Conservation (phyloP, 2,888 invertebrate genomes). For the Eurois occulta region DNA sequence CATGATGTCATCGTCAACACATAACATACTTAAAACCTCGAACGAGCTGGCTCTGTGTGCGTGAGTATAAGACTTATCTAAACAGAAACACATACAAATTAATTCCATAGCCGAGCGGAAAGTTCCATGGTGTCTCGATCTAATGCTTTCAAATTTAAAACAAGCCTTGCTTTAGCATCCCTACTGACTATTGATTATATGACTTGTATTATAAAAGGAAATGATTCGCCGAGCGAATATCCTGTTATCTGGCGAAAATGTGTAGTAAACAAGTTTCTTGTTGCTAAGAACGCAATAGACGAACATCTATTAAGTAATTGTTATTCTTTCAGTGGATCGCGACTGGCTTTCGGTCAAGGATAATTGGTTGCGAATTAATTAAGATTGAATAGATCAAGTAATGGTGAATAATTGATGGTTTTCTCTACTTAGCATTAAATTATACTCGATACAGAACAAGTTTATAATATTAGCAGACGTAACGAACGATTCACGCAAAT, state of each 20-base stretch:
- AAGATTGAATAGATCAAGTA: constrained; percentile 48
- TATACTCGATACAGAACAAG: constrained; percentile 18
- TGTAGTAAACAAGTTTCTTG: constrained; percentile 72
- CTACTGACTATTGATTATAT: constrained; percentile 71
- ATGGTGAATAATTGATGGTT: constrained; percentile 34
- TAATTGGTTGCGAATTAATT: constrained; percentile 67
- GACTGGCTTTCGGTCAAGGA: constrained; percentile 79
- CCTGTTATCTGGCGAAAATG: constrained; percentile 68
- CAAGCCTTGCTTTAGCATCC: constrained; percentile 68
- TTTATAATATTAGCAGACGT: constrained; percentile 4
- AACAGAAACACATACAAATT: constrained; percentile 67
- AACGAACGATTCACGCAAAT: constrained; percentile 14
- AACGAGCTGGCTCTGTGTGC: constrained; percentile 56
- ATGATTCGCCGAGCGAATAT: constrained; percentile 68
- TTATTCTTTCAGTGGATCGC: constrained; percentile 67
- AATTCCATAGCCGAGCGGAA: constrained; percentile 73
- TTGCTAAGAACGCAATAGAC: constrained; percentile 60
- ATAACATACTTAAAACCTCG: constrained; percentile 68
- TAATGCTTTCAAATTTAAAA: constrained; percentile 74
- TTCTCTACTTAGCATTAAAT: constrained; percentile 45
- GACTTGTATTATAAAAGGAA: constrained; percentile 72
- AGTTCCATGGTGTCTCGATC: constrained; percentile 72
- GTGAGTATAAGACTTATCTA: constrained; percentile 65
- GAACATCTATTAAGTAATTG: constrained; percentile 47
- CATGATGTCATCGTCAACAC: constrained; percentile 78